Conservation (phyloP, 1,140 invertebrate genomes). For the Catajapyx aquilonaris region DNA sequence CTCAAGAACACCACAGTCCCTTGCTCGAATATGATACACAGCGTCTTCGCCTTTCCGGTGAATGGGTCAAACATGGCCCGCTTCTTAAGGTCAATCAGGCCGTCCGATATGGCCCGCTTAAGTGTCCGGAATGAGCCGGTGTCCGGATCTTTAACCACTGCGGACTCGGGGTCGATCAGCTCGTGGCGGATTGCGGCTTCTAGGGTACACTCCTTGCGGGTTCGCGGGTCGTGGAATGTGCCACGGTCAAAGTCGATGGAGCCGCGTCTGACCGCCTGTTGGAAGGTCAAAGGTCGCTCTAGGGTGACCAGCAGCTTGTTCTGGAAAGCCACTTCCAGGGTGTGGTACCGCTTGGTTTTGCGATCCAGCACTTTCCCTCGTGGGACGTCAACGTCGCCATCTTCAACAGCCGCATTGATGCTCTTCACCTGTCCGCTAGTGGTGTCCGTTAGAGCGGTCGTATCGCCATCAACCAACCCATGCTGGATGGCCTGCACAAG, state of each 20-base stretch:
- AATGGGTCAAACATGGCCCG: conserved; percentile 42
- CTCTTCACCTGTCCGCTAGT: conserved; percentile 47
- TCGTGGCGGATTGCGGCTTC: conserved; percentile 55
- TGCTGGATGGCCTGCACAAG: conserved; percentile 43
- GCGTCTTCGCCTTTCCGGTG: conserved; percentile 35
- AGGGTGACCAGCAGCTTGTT: conserved; percentile 48
- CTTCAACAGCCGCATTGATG: conserved; percentile 47
- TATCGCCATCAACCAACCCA: conserved; percentile 51
- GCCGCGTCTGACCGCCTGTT: conserved; percentile 28
- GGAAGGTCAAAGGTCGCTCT: conserved; percentile 41
- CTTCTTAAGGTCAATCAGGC: conserved; percentile 41
- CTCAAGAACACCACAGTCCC: conserved; percentile 41
- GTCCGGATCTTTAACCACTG: conserved; percentile 53
- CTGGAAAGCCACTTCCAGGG: conserved; percentile 48
- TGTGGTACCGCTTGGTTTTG: conserved; percentile 45
- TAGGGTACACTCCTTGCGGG: conserved; percentile 40
- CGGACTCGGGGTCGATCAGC: conserved; percentile 49
- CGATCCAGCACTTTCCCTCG: conserved; percentile 57
- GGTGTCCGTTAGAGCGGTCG: conserved; percentile 53
- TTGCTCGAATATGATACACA: conserved; percentile 51
- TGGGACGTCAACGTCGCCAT: conserved; percentile 50
- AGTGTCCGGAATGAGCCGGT: conserved; percentile 50
- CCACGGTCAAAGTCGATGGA: conserved; percentile 22
- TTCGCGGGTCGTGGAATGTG: conserved; percentile 24
- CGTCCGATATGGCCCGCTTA: conserved; percentile 42